These are phyloP conservation scores for Diplodus sargus DNA, from an alignment of 2,797 vertebrate species.

Conservation along the genomic window DNA sequence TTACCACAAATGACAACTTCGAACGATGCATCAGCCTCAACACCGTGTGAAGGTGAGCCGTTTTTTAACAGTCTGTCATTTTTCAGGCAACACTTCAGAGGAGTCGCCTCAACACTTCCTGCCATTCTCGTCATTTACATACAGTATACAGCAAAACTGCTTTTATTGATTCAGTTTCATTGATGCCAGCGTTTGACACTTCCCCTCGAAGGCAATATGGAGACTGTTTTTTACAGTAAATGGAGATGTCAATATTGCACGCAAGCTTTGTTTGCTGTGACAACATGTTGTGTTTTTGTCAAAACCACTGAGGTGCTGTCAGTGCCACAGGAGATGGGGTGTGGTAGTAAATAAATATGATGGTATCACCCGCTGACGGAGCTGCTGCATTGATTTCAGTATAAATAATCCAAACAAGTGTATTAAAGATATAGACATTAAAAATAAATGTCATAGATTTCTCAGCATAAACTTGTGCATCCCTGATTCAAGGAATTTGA, in stretches of 20 bases:
- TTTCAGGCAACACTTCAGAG: background rate
- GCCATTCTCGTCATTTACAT: constrained; percentile 9
- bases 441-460: background rate
- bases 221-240: constrained; percentile 16
- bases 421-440: background rate
- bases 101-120: background rate
- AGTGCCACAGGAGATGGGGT: background rate
- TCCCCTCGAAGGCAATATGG: constrained; percentile 35
- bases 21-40: background rate
- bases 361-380: background rate
- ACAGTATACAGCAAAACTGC: background rate
- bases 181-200: constrained; percentile 9
- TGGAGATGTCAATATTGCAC: constrained; percentile 41
- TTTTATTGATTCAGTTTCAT: constrained; percentile 24
- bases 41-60: background rate
- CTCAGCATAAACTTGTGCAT: background rate
- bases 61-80: background rate
- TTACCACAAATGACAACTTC: background rate
- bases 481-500: too few relatives aligned
- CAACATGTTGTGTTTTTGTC: constrained; percentile 72
- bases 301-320: constrained; percentile 26
- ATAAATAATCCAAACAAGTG: background rate
- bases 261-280: constrained; percentile 72
- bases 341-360: constrained; percentile 14
- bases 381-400: constrained; percentile 14